Conservation (phyloP, 2,888 invertebrate species). For the Pollenia labialis region DNA sequence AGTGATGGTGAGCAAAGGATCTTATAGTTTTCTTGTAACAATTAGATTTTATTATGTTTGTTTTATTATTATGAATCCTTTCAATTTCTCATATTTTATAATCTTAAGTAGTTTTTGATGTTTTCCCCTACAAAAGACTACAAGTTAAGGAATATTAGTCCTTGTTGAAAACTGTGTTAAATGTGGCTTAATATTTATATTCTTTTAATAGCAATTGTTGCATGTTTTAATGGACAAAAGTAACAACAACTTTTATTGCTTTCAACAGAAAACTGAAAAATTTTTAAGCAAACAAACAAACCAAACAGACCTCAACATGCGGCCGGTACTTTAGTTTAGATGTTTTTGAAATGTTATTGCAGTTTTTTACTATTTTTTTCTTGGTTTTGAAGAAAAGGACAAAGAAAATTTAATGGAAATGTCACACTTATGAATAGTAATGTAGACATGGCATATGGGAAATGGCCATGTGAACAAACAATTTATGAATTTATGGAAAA, state of each 20-base stretch:
- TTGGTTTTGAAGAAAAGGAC: neutral
- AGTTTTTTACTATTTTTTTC: neutral
- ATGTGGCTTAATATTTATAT: slow-evolving; percentile 16
- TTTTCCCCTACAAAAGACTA: neutral
- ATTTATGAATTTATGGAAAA: too few species aligned
- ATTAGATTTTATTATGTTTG: slow-evolving; percentile 22
- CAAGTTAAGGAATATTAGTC: slow-evolving; percentile 1
- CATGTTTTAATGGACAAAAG: neutral
- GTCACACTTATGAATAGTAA: slow-evolving; percentile 45
- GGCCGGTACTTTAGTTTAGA: slow-evolving; percentile 44
- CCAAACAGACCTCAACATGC: slow-evolving; percentile 55
- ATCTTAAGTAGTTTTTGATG: slow-evolving; percentile 30
- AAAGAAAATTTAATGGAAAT: slow-evolving; percentile 54
- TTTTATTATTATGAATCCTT: neutral
- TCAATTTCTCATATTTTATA: neutral
- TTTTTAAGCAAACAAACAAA: neutral
- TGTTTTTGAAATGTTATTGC: slow-evolving; percentile 26
- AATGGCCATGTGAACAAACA: neutral
- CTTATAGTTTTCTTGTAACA: neutral
- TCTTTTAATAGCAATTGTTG: slow-evolving; percentile 7
- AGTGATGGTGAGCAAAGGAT: neutral
- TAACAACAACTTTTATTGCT: neutral
- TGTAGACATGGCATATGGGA: neutral
- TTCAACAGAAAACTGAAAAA: neutral
- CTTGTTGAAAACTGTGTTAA: slow-evolving; percentile 5